A percentile compares a stretch with the other conserved stretches of the same genome.
These are phyloP conservation scores for Bothrops jararaca DNA, from an alignment of 2,113 vertebrate species.

Conservation along the genomic window DNA sequence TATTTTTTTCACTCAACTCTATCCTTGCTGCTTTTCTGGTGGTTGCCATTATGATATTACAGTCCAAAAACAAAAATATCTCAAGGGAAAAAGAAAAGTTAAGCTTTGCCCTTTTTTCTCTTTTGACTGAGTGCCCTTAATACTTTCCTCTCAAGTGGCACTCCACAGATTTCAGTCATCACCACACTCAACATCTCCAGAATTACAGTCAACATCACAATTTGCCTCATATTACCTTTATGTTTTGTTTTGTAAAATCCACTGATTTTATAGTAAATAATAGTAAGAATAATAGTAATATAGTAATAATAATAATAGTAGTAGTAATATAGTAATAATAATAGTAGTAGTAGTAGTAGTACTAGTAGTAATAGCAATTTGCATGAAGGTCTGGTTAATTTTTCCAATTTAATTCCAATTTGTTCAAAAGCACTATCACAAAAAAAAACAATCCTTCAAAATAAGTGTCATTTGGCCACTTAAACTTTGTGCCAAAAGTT, in stretches of 20 bases:
- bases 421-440: neutral
- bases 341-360: too few species aligned
- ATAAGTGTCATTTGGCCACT: neutral
- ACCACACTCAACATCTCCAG: neutral
- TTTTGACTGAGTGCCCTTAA: neutral
- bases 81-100: neutral
- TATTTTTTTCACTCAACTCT: rapidly evolving
- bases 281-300: too few species aligned
- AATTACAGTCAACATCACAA: neutral
- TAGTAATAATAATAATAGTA: too few species aligned
- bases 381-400: neutral
- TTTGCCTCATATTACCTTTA: neutral
- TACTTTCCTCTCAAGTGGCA: neutral
- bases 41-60: neutral
- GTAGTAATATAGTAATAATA: too few species aligned
- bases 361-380: neutral
- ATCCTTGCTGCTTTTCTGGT: neutral
- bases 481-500: neutral
- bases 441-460: neutral
- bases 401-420: neutral
- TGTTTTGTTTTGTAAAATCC: neutral
- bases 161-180: neutral
- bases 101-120: neutral
- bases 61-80: neutral
- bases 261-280: neutral